Base-by-base conservation (phyloP, 1,140 invertebrate genomes). In the Drosophila repleta region DNA sequence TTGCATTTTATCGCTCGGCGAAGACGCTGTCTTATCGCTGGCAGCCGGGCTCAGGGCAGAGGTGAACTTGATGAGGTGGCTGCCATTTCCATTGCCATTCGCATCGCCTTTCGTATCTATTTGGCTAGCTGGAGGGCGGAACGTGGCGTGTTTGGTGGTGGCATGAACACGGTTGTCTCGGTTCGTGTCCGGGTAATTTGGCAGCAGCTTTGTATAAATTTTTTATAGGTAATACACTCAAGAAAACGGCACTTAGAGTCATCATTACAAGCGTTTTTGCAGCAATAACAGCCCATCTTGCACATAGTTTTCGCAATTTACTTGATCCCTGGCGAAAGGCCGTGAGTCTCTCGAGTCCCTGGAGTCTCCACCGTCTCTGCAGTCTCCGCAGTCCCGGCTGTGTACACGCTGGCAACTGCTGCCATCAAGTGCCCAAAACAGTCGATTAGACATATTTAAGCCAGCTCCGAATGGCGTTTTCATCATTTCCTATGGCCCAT, bases 211-310 rank as follows among this genome's bases (percentile, higher is more conserved):
- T 85, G 79, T 90, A 90, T 90, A 91, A 90, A 91, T 90, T 91
- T 91, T 91, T 91, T 91, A 91, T 91, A 91, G 90, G 90, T 91
- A 87, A 91, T 91, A 88, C 87, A 91, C 90, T 91, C 88, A 91
- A 81, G 90, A 57, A 90, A 90, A 91, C 83, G 90, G 79, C 90
- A 90, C 90, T 91, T 90, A 90, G 84, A 91, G 85, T 89, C 87
- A 91, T 91, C 90, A 91, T 91, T 91, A 91, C 90, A 91, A 91
- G 90, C 79, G 76, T 75, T 91, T 85, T 88, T 79, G 89, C 79
- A 87, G 90, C 88, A 90, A 85, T 89, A 91, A 91, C 89, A 90
- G 90, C 83, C 89, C 90, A 91, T 91, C 90, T 91, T 91, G 90
- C 90, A 91, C 90, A 91, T 91, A 91, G 90, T 91, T 91, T 91